A percentile compares a stretch with the other conserved stretches of the same genome.
Conservation (phyloP, 2,888 invertebrate genomes). For the Macrosiphum euphorbiae region DNA sequence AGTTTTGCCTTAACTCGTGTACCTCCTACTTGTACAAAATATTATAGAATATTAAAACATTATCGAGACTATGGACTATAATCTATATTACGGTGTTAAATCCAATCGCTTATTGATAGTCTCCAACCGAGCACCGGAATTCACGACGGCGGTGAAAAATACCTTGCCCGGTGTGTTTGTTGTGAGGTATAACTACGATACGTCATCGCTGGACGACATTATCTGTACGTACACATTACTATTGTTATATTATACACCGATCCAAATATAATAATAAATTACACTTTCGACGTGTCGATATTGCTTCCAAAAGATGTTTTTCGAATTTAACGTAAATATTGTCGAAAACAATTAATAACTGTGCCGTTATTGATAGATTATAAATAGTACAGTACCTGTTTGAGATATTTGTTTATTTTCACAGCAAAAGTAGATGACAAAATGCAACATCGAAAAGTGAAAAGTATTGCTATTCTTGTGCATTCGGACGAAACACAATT, state of each 20-base stretch:
- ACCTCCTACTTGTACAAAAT: neutral
- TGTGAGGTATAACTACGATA: constrained; percentile 55
- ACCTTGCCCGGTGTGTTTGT: constrained; percentile 58
- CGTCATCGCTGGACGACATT: constrained; percentile 58
- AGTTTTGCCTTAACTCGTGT: neutral
- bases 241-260: neutral
- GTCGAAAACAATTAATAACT: neutral
- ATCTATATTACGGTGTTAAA: constrained; percentile 42
- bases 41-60: neutral
- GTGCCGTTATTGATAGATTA: neutral
- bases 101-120: constrained; percentile 54
- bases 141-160: constrained; percentile 42
- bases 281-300: neutral
- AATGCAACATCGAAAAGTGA: constrained; percentile 61
- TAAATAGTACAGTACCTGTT: neutral
- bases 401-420: constrained; percentile 10
- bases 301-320: neutral
- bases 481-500: constrained; percentile 61
- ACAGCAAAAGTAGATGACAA: constrained; percentile 62
- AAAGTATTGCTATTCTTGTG: constrained; percentile 56
- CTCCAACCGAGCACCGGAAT: constrained; percentile 43
- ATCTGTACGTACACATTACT: constrained; percentile 46
- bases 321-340: neutral
- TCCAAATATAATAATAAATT: neutral
- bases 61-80: constrained; percentile 1